A percentile compares a stretch with the other conserved stretches of the same genome.
These are phyloP conservation scores for Tragopan temminckii DNA, from an alignment of 2,797 vertebrate species.

Conservation along the genomic window DNA sequence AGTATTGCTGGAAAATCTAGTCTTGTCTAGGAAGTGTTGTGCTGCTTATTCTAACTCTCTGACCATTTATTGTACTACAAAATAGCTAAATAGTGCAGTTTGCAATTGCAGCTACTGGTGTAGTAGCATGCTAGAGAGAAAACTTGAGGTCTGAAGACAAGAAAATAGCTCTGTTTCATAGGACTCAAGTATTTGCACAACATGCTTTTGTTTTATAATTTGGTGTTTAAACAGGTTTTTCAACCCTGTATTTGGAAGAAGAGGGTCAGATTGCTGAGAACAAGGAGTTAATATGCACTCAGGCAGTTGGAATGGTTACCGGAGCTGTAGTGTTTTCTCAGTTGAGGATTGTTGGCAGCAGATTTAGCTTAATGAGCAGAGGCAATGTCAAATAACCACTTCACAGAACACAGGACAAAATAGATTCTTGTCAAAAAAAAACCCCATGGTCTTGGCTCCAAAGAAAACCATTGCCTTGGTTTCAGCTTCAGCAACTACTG, in stretches of 20 bases:
- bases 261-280: not conserved
- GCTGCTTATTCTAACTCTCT: not conserved
- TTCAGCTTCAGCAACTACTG: conserved; percentile 7
- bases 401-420: not conserved
- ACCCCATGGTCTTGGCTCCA: not conserved
- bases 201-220: not conserved
- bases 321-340: conserved; percentile 1
- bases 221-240: not conserved
- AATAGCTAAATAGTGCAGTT: not conserved
- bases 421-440: conserved; percentile 10
- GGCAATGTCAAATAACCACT: conserved; percentile 11
- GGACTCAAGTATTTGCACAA: not conserved
- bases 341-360: conserved; percentile 22
- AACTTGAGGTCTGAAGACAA: not conserved
- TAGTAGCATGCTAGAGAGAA: not conserved
- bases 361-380: conserved; percentile 26
- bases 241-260: not conserved
- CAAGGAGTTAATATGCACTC: conserved; percentile 9
- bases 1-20: not conserved
- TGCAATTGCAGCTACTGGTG: not conserved
- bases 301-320: conserved; percentile 21
- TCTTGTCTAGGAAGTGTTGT: not conserved
- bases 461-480: not conserved
- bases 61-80: not conserved
- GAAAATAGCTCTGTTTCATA: not conserved